Evolutionary conservation across 2,888 invertebrate species (phyloP).

Genomic region (Rhagonycha fulva): DNA sequence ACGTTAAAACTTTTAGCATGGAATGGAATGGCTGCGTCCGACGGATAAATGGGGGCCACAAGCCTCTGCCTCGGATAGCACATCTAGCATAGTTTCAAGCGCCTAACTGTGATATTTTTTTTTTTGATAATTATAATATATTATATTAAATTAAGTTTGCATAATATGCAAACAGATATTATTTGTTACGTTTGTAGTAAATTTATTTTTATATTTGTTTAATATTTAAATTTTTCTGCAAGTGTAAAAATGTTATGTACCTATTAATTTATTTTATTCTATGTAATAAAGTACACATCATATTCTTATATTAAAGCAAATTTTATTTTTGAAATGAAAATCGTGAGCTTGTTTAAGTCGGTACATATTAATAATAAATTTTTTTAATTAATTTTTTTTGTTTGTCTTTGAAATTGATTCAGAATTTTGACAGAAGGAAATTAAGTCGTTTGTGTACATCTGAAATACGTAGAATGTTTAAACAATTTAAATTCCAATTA

Average conservation of each 20-base stretch:
- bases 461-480: not conserved
- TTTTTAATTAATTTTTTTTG: not conserved
- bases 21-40: constrained; percentile 58
- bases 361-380: not conserved
- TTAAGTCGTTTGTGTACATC: not conserved
- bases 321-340: not conserved
- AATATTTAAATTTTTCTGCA: not conserved
- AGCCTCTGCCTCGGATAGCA: constrained; percentile 43
- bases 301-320: not conserved
- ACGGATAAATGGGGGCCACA: constrained; percentile 59
- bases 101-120: constrained; percentile 8
- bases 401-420: not conserved
- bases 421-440: not conserved
- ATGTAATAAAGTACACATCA: not conserved
- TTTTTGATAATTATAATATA: not conserved
- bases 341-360: not conserved
- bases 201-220: not conserved
- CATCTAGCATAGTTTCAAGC: not conserved
- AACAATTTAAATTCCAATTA: not conserved
- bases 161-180: not conserved
- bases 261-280: not conserved
- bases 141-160: not conserved
- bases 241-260: not conserved
- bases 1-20: constrained; percentile 53
- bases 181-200: not conserved